phyloP scores from a whole-genome alignment of 2,113 vertebrate genomes.

The Noctilio leporinus region DNA sequence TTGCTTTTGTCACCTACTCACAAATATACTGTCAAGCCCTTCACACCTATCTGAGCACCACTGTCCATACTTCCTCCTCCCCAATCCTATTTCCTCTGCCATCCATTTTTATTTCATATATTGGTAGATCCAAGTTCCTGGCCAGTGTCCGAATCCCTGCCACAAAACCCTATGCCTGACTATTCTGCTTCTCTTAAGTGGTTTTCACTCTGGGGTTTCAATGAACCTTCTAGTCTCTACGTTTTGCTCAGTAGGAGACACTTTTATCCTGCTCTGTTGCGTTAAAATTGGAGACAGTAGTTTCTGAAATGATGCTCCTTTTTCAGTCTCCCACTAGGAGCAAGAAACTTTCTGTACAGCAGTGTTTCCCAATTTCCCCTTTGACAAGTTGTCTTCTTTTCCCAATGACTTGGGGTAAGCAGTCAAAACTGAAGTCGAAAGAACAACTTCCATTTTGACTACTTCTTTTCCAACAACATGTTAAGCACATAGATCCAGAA shows the following conservation, averaged over 20 bases:
- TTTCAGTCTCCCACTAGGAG: neutral
- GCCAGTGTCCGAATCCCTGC: neutral
- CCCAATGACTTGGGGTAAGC: neutral
- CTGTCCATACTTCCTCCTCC: fast-evolving
- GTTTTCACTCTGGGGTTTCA: neutral
- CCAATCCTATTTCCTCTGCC: neutral
- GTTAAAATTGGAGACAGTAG: neutral
- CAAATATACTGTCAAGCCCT: neutral
- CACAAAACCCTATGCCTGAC: neutral
- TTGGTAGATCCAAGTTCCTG: neutral
- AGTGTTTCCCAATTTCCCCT: neutral
- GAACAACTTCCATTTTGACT: neutral
- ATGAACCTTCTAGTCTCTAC: neutral
- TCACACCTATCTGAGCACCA: neutral
- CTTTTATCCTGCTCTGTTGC: neutral
- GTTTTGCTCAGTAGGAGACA: neutral
- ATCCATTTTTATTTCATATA: neutral
- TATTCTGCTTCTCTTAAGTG: neutral
- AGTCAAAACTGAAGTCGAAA: neutral
- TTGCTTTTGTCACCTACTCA: neutral
- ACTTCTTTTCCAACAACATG: neutral
- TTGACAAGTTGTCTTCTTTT: neutral
- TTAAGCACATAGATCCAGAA: neutral
- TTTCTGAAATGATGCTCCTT: neutral
- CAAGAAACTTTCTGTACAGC: neutral